Evolutionary conservation across 2,888 invertebrate species (phyloP), one percentile per base, ranked within the genome.

Genomic region (Drosophila infuscata): DNA sequence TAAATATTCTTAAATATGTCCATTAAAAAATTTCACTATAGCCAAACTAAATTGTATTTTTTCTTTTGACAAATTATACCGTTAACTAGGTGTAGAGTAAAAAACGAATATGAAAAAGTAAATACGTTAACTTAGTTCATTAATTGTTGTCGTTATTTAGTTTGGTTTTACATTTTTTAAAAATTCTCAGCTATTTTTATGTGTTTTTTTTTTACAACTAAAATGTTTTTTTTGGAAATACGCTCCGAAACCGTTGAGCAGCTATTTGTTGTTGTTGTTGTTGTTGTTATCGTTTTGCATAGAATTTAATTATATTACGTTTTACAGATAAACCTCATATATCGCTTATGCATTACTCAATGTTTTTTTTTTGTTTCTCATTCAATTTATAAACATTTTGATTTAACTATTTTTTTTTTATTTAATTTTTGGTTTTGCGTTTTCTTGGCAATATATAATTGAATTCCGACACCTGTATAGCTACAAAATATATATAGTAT

Each of bases 221-320:
- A 84, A 84, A 78, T 82, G 57, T 58, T 72, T 75, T 72, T 75
- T 90, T 87, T 89, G 91, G 91, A 91, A 91, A 91, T 84, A 89
- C 91, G 92, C 92, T 92, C 92, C 92, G 92, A 92, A 92, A 92
- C 92, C 92, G 91, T 90, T 92, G 92, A 93, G 92, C 93, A 91
- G 91, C 85, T 91, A 82, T 88, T 85, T 83, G 77, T 79, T 79
- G 66, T 76, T 72, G 54, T 74, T 76, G 36, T 76, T 72, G 59
- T 78, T 61, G 64, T 62, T 73, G 54, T 73, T 56, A 9, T 63
- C 48, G 51, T 68, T 62, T 63, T 78, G 68, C 67, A 76, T 83
- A 76, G 60, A 83, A 82, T 59, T 72, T 68, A 63, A 67, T 74
- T 79, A 59, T 36, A 62, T 64, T 66, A 70, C 51, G 64, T 61